phyloP scores from a whole-genome alignment of 2,888 invertebrate genomes.

The Horisme vitalbata region DNA sequence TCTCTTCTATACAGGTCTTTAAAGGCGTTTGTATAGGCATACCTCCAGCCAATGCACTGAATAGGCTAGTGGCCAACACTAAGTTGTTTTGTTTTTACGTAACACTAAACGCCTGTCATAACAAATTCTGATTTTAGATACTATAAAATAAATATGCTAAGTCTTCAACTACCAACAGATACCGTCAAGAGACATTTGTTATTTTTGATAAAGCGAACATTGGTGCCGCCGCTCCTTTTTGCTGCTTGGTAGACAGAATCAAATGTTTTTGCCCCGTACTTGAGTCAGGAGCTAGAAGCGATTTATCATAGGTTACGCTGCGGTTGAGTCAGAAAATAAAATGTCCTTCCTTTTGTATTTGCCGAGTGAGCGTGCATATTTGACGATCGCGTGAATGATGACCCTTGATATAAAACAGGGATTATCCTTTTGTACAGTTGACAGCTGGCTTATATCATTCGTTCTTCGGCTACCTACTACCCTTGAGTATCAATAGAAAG shows the following conservation, averaged over 20 bases:
- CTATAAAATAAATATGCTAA: background rate
- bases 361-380: slow-evolving; percentile 63
- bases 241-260: slow-evolving; percentile 49
- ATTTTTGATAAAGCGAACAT: slow-evolving; percentile 55
- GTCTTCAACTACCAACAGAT: background rate
- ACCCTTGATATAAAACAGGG: slow-evolving; percentile 18
- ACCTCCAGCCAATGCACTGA: no score
- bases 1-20: no score
- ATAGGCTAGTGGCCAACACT: no score
- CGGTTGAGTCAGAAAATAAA: slow-evolving; percentile 74
- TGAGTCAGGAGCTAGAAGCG: slow-evolving; percentile 56
- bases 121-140: no score
- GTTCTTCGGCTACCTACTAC: no score
- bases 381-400: slow-evolving; percentile 75
- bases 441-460: background rate
- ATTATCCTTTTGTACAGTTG: slow-evolving; percentile 3
- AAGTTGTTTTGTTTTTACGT: no score
- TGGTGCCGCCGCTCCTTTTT: slow-evolving; percentile 63
- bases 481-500: no score
- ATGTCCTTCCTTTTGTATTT: slow-evolving; percentile 77
- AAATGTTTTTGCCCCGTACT: slow-evolving; percentile 61
- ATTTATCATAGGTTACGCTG: slow-evolving; percentile 79
- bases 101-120: no score
- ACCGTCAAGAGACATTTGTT: slow-evolving; percentile 32
- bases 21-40: no score